Base-by-base conservation (phyloP, 2,797 vertebrate genomes). In the Lutra lutra region DNA sequence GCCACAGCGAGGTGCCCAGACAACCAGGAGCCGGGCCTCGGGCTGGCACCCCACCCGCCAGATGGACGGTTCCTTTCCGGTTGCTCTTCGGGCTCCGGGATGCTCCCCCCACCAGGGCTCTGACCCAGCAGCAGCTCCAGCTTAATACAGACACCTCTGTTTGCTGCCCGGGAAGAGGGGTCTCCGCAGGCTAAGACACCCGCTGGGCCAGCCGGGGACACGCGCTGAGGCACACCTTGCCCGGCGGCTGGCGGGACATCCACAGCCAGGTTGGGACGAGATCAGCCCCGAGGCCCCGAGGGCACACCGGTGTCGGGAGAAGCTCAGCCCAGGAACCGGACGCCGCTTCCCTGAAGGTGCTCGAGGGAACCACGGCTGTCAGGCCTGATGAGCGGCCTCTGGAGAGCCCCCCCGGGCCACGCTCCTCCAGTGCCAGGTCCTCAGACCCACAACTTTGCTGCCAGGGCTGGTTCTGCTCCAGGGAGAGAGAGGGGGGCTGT, bases 151-250 rank as follows among this genome's bases (percentile, higher is more conserved):
- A 79, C 35, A 58, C 17, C 35, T 29, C 51, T 60, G 17, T 25
- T 46, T 79, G 43, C 68, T 32, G 29, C 73, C 64, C 40, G 6
- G 56, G 58, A 62, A 86, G 14, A 35, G 66, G 38, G 1, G n/a
- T 62, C 15, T 62, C 77, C 0, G 1, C 14, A n/a, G n/a, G 48
- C 78, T 13, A 0, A 83, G 27, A 60, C 48, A 23, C 38, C 56
- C 27, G 2, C 17, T 29, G 58, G 11, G 86, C 66, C 25, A 18
- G 38, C 38, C 2, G 14, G 72, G 83, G 23, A 27, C 18, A 9
- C 3, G 10, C 0, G 0, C 56, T 1, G 18, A 78, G 64, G 29
- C 13, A 10, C 25, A 12, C 1, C 23, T 29, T 5, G 11, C 3
- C 1, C 21, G 4, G 14, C 51, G 20, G 40, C 66, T 18, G 43